Conservation (phyloP, 2,888 invertebrate species). For the Ennomos fuscantarius region DNA sequence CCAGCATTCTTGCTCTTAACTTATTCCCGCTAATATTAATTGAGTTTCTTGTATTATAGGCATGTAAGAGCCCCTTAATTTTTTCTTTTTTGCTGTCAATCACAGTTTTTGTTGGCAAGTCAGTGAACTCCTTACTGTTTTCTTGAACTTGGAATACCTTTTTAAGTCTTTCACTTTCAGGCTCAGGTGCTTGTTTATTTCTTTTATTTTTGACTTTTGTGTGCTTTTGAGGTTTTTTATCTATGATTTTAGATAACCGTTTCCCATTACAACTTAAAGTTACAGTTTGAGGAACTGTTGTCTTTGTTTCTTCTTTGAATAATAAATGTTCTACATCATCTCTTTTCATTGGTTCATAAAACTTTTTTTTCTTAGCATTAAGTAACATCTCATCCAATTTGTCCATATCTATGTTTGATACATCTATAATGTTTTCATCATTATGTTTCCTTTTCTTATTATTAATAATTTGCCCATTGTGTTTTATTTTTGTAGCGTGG, state of each 20-base stretch:
- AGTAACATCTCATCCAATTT: slow-evolving; percentile 60
- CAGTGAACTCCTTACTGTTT: slow-evolving; percentile 11
- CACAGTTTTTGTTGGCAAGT: neutral
- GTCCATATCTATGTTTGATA: slow-evolving; percentile 50
- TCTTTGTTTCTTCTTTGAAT: slow-evolving; percentile 43
- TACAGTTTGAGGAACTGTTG: slow-evolving; percentile 20
- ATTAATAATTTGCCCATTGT: slow-evolving; percentile 18
- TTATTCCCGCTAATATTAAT: slow-evolving; percentile 58
- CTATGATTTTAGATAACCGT: slow-evolving; percentile 12
- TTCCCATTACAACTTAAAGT: slow-evolving; percentile 13
- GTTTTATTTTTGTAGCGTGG: slow-evolving; percentile 20
- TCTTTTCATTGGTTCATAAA: slow-evolving; percentile 53
- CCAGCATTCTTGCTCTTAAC: slow-evolving; percentile 88
- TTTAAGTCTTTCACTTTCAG: slow-evolving; percentile 5
- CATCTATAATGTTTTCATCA: slow-evolving; percentile 38
- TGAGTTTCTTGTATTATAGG: slow-evolving; percentile 51
- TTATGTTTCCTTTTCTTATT: slow-evolving; percentile 31
- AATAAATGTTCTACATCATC: slow-evolving; percentile 56
- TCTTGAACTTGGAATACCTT: slow-evolving; percentile 14
- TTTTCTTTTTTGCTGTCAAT: slow-evolving; percentile 52
- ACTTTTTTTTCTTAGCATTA: slow-evolving; percentile 63
- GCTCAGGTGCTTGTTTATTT: slow-evolving; percentile 6
- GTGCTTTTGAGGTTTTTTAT: slow-evolving; percentile 12
- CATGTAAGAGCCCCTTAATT: slow-evolving; percentile 50
- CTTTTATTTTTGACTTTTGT: slow-evolving; percentile 14